Base-by-base conservation (phyloP, 2,113 vertebrate species). In the Stigmatopora argus region DNA sequence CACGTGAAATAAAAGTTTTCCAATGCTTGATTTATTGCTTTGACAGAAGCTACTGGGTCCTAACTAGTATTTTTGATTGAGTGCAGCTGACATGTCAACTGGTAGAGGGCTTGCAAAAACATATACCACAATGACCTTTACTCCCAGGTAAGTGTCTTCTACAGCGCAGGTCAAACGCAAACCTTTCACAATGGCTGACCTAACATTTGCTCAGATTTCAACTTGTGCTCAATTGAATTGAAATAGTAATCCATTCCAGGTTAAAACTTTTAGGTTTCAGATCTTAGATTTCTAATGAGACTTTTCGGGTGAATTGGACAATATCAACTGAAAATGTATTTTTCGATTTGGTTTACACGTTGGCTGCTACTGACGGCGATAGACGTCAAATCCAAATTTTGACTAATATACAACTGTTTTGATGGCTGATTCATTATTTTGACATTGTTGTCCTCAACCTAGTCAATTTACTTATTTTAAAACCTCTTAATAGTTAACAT, bases 1-100 rank as follows among this genome's bases (percentile, higher is more conserved):
- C 66, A 78, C 46, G 69, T 44, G 73, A 63, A 21, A 69, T 11
- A 62, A 67, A 77, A 75, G 23, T 70, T 71, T 75, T 73, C 67
- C 70, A 72, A 62, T 55, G 70, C 68, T 66, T 59, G 77, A 80
- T 56, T 53, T 19, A 84, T 71, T 73, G 68, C 58, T 66, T 73
- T 35, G 66, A 78, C 64, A 66, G 72, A 73, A 23, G 48, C 61
- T 61, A 34, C 5, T 19, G 62, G 73, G 34, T 72, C 62, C 67
- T 31, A 31, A 31, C 26, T 31, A 41, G 35, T 59, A 44, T 41
- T 61, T 61, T 61, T 61, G 38, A 45, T 23, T 7, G 41, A 45
- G 13, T 23, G 41, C 41, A 23, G 59, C 11, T 12, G 59, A 46
- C 44, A 61, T 21, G 59, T 44, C 19, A 23, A 23, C 19, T 14